Evolutionary conservation across 1,140 invertebrate genomes (phyloP).

Genomic region (Ridgeia piscesae): DNA sequence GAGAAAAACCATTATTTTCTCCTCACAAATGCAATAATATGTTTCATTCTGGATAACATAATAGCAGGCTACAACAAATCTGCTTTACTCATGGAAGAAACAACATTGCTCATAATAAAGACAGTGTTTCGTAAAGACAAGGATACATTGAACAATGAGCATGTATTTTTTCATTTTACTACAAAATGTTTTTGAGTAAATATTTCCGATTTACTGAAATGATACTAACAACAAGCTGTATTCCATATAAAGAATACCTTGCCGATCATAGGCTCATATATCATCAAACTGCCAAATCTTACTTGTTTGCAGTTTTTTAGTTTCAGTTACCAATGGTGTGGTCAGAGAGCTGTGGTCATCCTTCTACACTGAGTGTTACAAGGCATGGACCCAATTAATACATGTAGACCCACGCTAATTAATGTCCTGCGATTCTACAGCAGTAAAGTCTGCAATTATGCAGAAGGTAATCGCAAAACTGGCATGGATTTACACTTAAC

Average conservation of each 20-base stretch:
- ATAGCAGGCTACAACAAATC: background rate
- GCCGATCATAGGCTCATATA: background rate
- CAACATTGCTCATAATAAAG: background rate
- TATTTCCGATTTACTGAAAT: background rate
- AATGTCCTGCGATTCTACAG: background rate
- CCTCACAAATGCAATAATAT: background rate
- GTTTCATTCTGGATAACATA: background rate
- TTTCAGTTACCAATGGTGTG: background rate
- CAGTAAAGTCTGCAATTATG: background rate
- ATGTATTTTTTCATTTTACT: background rate
- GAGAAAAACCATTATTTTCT: background rate
- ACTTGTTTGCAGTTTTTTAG: background rate
- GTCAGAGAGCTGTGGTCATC: background rate
- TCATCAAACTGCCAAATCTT: background rate
- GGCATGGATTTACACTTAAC: background rate
- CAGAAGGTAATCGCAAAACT: background rate
- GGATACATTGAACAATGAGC: background rate
- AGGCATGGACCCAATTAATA: background rate
- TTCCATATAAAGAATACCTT: background rate
- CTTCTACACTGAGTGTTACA: background rate
- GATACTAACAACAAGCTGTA: too few species aligned
- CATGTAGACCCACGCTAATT: background rate
- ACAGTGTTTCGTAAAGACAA: background rate
- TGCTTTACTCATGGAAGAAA: background rate
- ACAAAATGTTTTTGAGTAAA: background rate